Base-by-base conservation (phyloP, 2,797 vertebrate species). In the Thripadectes ignobilis region DNA sequence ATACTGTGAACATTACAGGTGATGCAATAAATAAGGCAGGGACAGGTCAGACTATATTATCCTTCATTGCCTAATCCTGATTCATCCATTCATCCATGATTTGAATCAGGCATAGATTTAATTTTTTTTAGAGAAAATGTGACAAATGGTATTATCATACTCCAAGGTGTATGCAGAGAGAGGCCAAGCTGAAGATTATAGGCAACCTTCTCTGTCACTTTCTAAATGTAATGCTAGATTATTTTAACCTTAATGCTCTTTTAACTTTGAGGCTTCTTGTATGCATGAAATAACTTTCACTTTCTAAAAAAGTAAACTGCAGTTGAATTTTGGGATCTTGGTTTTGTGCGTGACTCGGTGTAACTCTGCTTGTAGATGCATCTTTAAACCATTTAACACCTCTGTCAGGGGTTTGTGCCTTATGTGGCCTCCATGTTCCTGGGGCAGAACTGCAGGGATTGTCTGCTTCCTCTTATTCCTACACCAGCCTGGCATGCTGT, bases 231-330 rank as follows among this genome's bases (percentile, higher is more conserved):
- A 55, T 36, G 29, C 13, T 81, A 21, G 62, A 7, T 72, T 81
- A 36, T 91, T 85, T 91, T 89, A 81, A 48, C 38, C 29, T 41
- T 48, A 75, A 32, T 57, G 67, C 41, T 78, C 32, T 65, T 69
- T 43, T 91, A 78, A 79, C 58, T 54, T 32, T 19, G 67, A 76
- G 34, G 14, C 20, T 63, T 55, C 32, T 94, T 83, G 63, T 69
- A 26, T 48, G 45, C 30, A 23, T 48, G 15, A 66, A 58, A 55
- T 36, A 85, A 30, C 65, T 86, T 93, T 94, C 15, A 39, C 61
- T 72, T 86, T 55, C 43, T 3, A 2, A 49, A 59, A 6, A 54
- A 84, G 48, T 36, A 45, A 79, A 26, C 57, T 51, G 48, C 38
- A 34, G 3, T 19, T 78, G 34, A 58, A 38, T 76, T 81, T 65